Evolutionary conservation across 2,113 vertebrate species (phyloP), one percentile per base, ranked within the genome.

Genomic region (Sylvietta virens): DNA sequence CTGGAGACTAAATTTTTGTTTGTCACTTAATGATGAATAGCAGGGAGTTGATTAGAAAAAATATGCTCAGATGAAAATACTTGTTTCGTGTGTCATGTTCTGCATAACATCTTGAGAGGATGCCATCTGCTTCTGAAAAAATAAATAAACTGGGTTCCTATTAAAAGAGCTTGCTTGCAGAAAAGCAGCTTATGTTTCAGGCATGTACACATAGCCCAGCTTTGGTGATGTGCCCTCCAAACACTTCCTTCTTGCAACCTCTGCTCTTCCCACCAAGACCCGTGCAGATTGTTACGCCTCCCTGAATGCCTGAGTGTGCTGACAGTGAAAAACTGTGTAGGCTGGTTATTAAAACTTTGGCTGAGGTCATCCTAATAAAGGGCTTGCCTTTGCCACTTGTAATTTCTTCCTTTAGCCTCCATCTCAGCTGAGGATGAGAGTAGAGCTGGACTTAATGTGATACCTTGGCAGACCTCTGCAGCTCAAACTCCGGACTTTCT

Each of bases 81-180:
- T 95, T 94, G 88, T 71, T 88, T 92, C 86, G 51, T 94, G 72
- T 96, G 92, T 97, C 92, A 95, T 97, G 88, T 94, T 94, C 95
- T 86, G 91, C 91, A 74, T 92, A 94, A 94, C 76, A 17, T 97
- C 95, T 96, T 94, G 96, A 94, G 88, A 95, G 91, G 86, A 83
- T 95, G 92, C 92, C 95, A 97, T 97, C 95, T 96, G 95, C 92
- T 94, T 93, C 95, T 92, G 94, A 94, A 95, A 95, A 94, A 97
- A 96, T 93, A 96, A 96, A 96, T 96, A 95, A 94, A 93, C 92
- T 73, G 67, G 54, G 66, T 96, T 96, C 88, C 88, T 94, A 73
- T 86, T 83, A 92, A 90, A 92, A 96, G 86, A 92, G 86, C 67
- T 94, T 65, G 54, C 92, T 94, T 95, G 86, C 92, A 94, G 91